Evolutionary conservation across 2,888 invertebrate species (phyloP).

Genomic region (Dascillus cervinus): DNA sequence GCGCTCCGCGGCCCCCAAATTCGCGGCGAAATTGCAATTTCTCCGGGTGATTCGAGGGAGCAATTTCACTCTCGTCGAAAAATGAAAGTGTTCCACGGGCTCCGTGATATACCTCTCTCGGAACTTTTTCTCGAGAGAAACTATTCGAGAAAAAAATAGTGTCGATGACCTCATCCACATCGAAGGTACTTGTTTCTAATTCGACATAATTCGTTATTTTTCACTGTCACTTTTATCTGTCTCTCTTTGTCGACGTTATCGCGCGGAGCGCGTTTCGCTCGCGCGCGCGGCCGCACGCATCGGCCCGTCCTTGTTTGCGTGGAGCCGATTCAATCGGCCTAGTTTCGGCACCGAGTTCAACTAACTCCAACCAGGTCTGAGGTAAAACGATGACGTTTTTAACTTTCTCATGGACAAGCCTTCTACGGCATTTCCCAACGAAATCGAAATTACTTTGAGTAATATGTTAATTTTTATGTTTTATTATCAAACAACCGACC

Average conservation of each 20-base stretch:
- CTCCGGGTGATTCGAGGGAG: too few species aligned
- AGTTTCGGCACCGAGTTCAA: conserved; percentile 32
- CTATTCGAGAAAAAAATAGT: conserved; percentile 14
- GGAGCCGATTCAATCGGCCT: conserved; percentile 28
- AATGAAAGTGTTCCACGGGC: conserved; percentile 17
- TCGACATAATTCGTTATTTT: conserved; percentile 20
- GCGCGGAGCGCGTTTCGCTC: conserved; percentile 7
- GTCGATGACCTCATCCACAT: conserved; percentile 18
- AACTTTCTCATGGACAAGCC: conserved; percentile 26
- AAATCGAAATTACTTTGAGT: conserved; percentile 18
- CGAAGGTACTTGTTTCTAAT: conserved; percentile 21
- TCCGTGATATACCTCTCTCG: conserved; percentile 13
- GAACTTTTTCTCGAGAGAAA: conserved; percentile 14
- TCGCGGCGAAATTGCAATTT: conserved; percentile 2
- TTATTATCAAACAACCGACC: too few species aligned
- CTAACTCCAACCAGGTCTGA: conserved; percentile 32
- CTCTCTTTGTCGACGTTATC: too few species aligned
- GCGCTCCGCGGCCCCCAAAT: neutral
- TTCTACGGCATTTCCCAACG: conserved; percentile 22
- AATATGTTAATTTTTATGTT: too few species aligned
- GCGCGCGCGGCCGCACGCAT: conserved; percentile 2
- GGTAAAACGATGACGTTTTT: conserved; percentile 25
- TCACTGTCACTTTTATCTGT: conserved; percentile 24
- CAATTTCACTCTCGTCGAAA: conserved; percentile 17
- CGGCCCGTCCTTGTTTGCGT: conserved; percentile 15